Evolutionary conservation across 2,888 invertebrate genomes (phyloP), one percentile per base, ranked within the genome.

Genomic region (Melanostoma scalare): DNA sequence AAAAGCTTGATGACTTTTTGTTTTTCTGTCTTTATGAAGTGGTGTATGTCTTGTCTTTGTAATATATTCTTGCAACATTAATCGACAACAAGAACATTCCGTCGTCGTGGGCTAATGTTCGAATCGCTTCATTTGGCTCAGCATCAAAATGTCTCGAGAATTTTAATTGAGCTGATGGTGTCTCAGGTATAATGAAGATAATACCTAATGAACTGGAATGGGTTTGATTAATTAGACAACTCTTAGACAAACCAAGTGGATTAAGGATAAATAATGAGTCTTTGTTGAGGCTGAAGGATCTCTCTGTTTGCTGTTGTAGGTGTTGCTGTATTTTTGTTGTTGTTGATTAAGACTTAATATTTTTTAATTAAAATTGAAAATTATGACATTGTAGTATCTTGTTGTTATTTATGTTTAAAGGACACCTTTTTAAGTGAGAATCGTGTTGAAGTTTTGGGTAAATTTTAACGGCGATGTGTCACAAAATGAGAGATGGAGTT

Each of bases 141-240:
- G 53, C 55, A 42, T 38, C 30, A 6, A 20, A 60, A 68, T 42
- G 68, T 68, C 52, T 75, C 55, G 30, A 72, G 72, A 50, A 44
- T 35, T 72, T 58, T 63, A 73, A 82, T 77, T 82, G 72, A 67
- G 53, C 72, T 31, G 35, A 20, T 20, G 20, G 20, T 10, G 10
- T 10, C 10, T 3, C 42, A 42, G 42, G 4, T 20, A 4, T 38
- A 44, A 44, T 44, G 2, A 60, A 60, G 42, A 4, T 60, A 42
- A 60, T 31, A 60, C 42, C 60, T 60, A 31, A 42, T 40, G 60
- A 44, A 33, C 1, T 58, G 44, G 33, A 9, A 20, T 4, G 61
- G 9, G 46, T 61, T 50, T 63, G 38, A 63, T 63, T 46, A 63
- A 63, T 63, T 63, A 50, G 36, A 38, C 30, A 4, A 38, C 38